Evolutionary conservation across 2,113 vertebrate species (phyloP).

Genomic region (Siniperca chuatsi): DNA sequence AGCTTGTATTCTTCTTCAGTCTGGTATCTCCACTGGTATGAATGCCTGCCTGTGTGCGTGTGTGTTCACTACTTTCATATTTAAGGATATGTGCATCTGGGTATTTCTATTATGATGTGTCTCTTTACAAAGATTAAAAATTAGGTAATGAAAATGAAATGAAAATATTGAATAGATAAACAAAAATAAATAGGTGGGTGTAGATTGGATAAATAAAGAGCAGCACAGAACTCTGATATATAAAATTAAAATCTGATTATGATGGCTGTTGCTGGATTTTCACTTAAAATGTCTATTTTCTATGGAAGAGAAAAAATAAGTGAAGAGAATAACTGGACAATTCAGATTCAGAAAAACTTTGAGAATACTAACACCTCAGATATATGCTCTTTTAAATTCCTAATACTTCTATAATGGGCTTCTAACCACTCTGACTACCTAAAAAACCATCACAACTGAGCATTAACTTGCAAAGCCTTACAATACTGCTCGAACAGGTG

Average conservation of each 20-base stretch:
- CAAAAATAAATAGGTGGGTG: background rate
- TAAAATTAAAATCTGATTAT: background rate
- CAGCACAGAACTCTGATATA: background rate
- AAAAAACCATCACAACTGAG: conserved; percentile 18
- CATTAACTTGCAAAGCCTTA: conserved; percentile 36
- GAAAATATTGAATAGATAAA: background rate
- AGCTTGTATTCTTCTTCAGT: too few species aligned
- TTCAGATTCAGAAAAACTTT: background rate
- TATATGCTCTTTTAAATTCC: background rate
- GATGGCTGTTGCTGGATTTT: background rate
- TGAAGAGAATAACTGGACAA: background rate
- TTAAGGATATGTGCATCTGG: too few species aligned
- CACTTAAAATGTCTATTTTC: background rate
- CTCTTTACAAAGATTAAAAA: background rate
- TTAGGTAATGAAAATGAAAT: background rate
- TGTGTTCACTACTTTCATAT: background rate
- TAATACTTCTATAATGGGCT: background rate
- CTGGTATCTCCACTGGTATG: background rate
- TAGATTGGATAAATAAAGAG: background rate
- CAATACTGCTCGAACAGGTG: conserved; percentile 68
- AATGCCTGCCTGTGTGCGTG: background rate
- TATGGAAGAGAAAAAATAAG: background rate
- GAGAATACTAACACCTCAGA: background rate
- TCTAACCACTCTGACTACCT: conserved; percentile 2
- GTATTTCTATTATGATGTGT: too few species aligned